Base-by-base conservation (phyloP, 1,140 invertebrate genomes). In the Pygmarrhopalites habei region DNA sequence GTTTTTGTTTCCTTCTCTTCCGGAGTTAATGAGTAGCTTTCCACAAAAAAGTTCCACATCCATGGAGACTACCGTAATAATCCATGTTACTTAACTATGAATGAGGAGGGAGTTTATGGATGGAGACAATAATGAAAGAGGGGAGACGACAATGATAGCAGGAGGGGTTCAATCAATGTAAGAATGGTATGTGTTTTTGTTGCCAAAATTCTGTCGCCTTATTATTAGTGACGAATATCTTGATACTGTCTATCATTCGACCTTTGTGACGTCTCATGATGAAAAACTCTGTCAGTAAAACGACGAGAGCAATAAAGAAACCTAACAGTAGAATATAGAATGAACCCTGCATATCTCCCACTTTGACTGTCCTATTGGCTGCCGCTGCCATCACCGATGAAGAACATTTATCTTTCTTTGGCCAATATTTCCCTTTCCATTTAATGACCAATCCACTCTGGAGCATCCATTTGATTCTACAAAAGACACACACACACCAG, bases 371-470 rank as follows among this genome's bases (percentile, higher is more conserved):
- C 17, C 63, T 49, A 46, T 64, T 64, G 14, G 56, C 19, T 25
- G 47, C 61, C 15, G 57, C 29, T n/a, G 47, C 64, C 1, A 60
- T 19, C 5, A 23, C 41, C 19, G n/a, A n/a, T n/a, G 55, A 28
- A 7, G 56, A 88, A 72, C 92, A 94, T 59, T 85, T 83, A 75
- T 94, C 87, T 64, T 85, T 85, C 64, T 82, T 82, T 1, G 90
- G 89, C 72, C 90, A 79, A 74, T 86, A 87, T 39, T 86, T 82
- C 2, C 79, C 73, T 56, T 88, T 79, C 90, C 91, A 95, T 73
- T 90, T 88, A 57, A 84, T 80, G 19, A 93, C 88, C 39, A 94
- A 79, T 23, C 92, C 91, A 35, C 85, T 85, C 74, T 90, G 87
- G 69, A 90, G 87, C 81, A 93, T 84, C 64, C 83, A 78, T 68